phyloP scores from a whole-genome alignment of 2,888 invertebrate species.

The Hololepta plana region DNA sequence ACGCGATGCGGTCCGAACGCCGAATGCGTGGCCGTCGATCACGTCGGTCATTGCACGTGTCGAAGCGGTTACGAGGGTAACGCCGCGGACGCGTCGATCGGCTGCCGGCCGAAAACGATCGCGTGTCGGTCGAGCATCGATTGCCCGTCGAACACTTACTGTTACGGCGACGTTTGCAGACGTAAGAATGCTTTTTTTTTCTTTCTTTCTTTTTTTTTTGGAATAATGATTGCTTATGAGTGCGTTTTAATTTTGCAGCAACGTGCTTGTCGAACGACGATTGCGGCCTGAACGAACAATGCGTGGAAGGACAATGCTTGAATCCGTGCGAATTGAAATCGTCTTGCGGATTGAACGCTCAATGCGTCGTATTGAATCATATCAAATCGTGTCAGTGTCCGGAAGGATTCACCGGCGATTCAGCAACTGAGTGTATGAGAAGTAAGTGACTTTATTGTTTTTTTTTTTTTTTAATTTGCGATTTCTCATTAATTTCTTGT shows the following conservation, averaged over 20 bases:
- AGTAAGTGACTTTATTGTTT: slow-evolving; percentile 32
- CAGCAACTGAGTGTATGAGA: slow-evolving; percentile 69
- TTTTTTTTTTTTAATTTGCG: slow-evolving; percentile 4
- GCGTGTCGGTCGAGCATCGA: slow-evolving; percentile 52
- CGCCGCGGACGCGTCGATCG: slow-evolving; percentile 44
- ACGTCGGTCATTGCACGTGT: slow-evolving; percentile 63
- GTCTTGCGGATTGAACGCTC: slow-evolving; percentile 70
- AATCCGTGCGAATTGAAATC: slow-evolving; percentile 60
- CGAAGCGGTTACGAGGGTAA: slow-evolving; percentile 61
- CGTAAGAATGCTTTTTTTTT: slow-evolving; percentile 33
- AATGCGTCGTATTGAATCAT: slow-evolving; percentile 54
- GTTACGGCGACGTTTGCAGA: slow-evolving; percentile 63
- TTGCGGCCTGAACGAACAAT: slow-evolving; percentile 62
- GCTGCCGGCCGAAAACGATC: slow-evolving; percentile 59
- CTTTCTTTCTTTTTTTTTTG: not conserved
- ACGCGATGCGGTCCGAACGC: slow-evolving; percentile 66
- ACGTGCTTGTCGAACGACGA: slow-evolving; percentile 64
- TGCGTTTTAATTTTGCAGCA: slow-evolving; percentile 29
- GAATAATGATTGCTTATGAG: slow-evolving; percentile 3
- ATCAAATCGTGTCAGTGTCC: slow-evolving; percentile 69
- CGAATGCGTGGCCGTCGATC: slow-evolving; percentile 61
- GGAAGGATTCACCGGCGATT: slow-evolving; percentile 69
- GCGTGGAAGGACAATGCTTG: slow-evolving; percentile 63
- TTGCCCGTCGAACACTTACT: slow-evolving; percentile 64
- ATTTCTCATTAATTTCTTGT: not conserved